A percentile compares a stretch with the other conserved stretches of the same genome.
phyloP scores from a whole-genome alignment of 2,113 vertebrate species.

The Condylura cristata region DNA sequence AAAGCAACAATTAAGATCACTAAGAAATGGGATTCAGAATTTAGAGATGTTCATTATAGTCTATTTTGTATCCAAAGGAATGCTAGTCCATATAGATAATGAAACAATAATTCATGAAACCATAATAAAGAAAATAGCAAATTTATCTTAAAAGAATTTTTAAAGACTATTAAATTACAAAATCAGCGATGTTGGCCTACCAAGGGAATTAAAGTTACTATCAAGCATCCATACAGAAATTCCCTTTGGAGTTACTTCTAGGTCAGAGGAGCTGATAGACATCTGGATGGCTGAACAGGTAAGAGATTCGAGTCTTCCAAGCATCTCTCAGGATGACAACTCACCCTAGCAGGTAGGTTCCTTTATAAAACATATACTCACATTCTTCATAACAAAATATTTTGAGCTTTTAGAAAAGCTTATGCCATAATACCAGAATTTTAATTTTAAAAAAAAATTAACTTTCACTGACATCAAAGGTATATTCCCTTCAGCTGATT shows the following conservation, averaged over 20 bases:
- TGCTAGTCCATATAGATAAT: neutral
- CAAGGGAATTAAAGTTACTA: conserved; percentile 24
- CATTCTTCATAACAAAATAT: conserved; percentile 5
- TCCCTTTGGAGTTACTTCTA: neutral
- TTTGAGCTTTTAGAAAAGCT: conserved; percentile 10
- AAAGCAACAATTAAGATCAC: conserved; percentile 21
- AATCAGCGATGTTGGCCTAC: conserved; percentile 23
- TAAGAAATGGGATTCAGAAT: conserved; percentile 19
- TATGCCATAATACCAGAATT: neutral
- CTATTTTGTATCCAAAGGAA: conserved; percentile 11
- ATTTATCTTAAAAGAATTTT: conserved; percentile 52
- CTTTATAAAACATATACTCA: neutral
- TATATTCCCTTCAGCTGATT: conserved; percentile 2
- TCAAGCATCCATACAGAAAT: conserved; percentile 19
- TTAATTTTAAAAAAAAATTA: conserved; percentile 32
- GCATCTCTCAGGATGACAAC: conserved; percentile 21
- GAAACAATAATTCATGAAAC: neutral
- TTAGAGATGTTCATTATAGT: conserved; percentile 29
- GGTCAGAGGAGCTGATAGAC: neutral
- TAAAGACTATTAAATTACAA: conserved; percentile 37
- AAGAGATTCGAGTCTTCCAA: neutral
- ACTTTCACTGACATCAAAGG: neutral
- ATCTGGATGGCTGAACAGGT: conserved; percentile 20
- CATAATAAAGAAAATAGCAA: neutral
- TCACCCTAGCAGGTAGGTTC: neutral